These are phyloP conservation scores for Rhingia rostrata DNA, from an alignment of 2,888 invertebrate species.

Conservation along the genomic window DNA sequence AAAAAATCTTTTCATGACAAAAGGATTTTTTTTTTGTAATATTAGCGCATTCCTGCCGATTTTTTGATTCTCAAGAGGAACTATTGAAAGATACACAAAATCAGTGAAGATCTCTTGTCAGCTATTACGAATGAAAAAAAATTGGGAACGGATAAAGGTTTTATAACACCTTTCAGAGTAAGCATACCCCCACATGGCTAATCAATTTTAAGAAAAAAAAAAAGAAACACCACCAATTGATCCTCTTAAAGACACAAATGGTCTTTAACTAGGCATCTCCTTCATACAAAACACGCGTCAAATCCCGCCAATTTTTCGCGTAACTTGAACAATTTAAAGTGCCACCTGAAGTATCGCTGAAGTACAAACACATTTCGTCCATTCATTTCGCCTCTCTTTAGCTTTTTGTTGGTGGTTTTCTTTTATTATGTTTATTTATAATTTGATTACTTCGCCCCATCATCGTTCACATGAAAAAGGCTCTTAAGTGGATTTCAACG, in stretches of 20 bases:
- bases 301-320: conserved; percentile 33
- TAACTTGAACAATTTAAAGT: conserved; percentile 60
- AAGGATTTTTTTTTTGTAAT: conserved; percentile 46
- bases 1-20: conserved; percentile 34
- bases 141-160: no score
- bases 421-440: conserved; percentile 63
- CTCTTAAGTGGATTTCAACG: conserved; percentile 74
- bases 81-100: conserved; percentile 6
- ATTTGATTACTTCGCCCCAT: conserved; percentile 75
- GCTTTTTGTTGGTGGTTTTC: conserved; percentile 8
- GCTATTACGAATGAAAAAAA: conserved; percentile 1
- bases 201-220: no score
- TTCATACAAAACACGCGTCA: conserved; percentile 24
- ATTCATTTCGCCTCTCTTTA: conserved; percentile 39
- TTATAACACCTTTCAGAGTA: no score
- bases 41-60: conserved; percentile 46
- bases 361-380: conserved; percentile 56
- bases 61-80: conserved; percentile 26
- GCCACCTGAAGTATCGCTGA: conserved; percentile 69
- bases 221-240: no score
- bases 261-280: conserved; percentile 2
- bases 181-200: no score
- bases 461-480: conserved; percentile 71
- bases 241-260: neutral
- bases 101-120: conserved; percentile 34